Evolutionary conservation across 2,797 vertebrate species (phyloP).

Genomic region (Coregonus ussuriensis): DNA sequence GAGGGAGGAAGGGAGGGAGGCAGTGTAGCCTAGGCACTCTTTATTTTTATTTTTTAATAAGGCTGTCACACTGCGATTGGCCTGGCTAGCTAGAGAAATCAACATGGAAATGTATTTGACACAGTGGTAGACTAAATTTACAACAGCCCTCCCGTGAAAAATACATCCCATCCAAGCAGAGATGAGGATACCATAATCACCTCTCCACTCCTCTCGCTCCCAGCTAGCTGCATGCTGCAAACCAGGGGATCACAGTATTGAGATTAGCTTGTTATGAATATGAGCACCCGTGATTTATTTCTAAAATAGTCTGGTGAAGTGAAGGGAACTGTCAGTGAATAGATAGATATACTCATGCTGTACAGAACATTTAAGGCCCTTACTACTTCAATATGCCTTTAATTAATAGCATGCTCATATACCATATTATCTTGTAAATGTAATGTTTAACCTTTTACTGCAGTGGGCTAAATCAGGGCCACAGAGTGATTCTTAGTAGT

Average conservation of each 20-base stretch:
- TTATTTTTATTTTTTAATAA: constrained; percentile 16
- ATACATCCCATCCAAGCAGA: constrained; percentile 12
- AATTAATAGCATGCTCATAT: constrained; percentile 37
- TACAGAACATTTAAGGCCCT: constrained; percentile 32
- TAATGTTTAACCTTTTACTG: too few relatives aligned
- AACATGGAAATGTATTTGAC: constrained; percentile 57
- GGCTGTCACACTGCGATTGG: constrained; percentile 51
- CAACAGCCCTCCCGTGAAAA: constrained; percentile 33
- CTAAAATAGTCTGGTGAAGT: constrained; percentile 17
- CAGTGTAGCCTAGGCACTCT: background rate
- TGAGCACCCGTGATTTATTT: constrained; percentile 17
- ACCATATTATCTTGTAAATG: too few relatives aligned
- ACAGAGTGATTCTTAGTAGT: too few relatives aligned
- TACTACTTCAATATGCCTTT: constrained; percentile 37
- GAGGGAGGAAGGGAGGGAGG: too few relatives aligned
- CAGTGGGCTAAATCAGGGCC: too few relatives aligned
- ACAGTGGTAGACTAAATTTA: constrained; percentile 55
- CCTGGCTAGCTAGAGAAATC: constrained; percentile 40
- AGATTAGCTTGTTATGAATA: constrained; percentile 37
- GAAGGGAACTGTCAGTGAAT: constrained; percentile 17
- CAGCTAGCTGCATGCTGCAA: background rate
- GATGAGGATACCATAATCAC: background rate
- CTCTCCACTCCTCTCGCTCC: too few relatives aligned
- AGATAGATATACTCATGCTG: background rate
- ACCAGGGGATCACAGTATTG: constrained; percentile 6